Percentiles rank a stretch among this genome's conserved stretches.
Evolutionary conservation across 2,797 vertebrate genomes (phyloP).

Genomic region (Orestias chungarensis): DNA sequence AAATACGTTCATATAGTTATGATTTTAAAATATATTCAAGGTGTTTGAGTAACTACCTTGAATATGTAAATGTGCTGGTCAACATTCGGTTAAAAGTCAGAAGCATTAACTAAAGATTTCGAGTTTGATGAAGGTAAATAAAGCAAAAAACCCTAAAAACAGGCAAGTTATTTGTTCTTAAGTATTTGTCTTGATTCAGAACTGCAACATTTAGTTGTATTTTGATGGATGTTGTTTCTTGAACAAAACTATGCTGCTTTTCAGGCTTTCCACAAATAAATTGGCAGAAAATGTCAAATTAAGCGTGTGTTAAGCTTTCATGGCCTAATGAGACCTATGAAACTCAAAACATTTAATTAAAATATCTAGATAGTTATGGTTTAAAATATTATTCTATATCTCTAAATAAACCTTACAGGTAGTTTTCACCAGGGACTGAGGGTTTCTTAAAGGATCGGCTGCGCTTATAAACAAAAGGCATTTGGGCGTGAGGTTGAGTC

Average conservation of each 20-base stretch:
- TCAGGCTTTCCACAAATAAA: neutral
- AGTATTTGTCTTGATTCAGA: neutral
- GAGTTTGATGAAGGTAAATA: neutral
- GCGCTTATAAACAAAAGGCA: constrained; percentile 75
- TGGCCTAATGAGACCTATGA: neutral
- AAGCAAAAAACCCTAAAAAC: neutral
- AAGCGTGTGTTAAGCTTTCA: neutral
- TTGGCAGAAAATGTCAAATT: neutral
- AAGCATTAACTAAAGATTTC: neutral
- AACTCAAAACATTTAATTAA: constrained; percentile 26
- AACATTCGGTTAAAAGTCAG: neutral
- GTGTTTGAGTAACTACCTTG: neutral
- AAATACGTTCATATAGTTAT: no score
- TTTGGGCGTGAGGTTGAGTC: constrained; percentile 66
- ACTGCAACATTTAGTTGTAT: neutral
- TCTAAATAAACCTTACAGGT: constrained; percentile 39
- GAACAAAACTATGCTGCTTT: constrained; percentile 1
- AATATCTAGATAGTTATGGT: constrained; percentile 16
- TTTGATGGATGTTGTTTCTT: neutral
- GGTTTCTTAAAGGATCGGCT: constrained; percentile 63
- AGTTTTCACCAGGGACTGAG: constrained; percentile 50
- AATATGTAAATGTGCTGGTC: neutral
- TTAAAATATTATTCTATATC: constrained; percentile 34
- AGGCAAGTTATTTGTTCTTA: neutral
- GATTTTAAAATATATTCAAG: neutral